Evolutionary conservation across 1,140 invertebrate genomes (phyloP).

Genomic region (Diorhabda elongata): DNA sequence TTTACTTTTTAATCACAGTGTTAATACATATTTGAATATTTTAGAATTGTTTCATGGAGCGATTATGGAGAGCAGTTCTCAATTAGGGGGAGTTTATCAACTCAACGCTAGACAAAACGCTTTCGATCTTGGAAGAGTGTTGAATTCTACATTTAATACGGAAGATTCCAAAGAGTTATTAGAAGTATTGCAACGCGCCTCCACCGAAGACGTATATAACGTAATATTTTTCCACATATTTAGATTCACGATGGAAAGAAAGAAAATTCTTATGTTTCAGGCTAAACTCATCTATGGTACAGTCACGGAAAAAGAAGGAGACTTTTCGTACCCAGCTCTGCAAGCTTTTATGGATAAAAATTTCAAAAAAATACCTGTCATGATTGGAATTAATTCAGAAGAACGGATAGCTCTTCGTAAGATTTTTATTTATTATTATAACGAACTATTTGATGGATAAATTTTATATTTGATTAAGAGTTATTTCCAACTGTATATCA

Average conservation of each 20-base stretch:
- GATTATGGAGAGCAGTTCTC: constrained; percentile 6
- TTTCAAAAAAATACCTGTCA: constrained; percentile 2
- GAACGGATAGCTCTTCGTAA: not conserved
- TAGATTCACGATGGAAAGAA: not conserved
- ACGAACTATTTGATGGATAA: too few relatives aligned
- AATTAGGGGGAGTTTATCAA: not conserved
- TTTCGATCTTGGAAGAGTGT: not conserved
- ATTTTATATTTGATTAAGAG: too few relatives aligned
- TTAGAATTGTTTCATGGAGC: constrained; percentile 5
- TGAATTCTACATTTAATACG: not conserved
- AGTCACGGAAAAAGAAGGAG: not conserved
- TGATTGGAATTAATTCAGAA: constrained; percentile 12
- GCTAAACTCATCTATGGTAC: not conserved
- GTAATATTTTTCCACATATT: not conserved
- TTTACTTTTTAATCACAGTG: not conserved
- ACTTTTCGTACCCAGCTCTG: not conserved
- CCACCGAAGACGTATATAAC: not conserved
- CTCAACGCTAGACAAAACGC: not conserved
- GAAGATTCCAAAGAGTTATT: not conserved
- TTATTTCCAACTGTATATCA: too few relatives aligned
- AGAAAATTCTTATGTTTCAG: not conserved
- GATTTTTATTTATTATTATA: too few relatives aligned
- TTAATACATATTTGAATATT: not conserved
- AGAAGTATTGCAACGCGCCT: not conserved
- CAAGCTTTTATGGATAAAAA: constrained; percentile 8